These are phyloP conservation scores for Lucifuga dentata DNA, from an alignment of 2,113 vertebrate genomes.

Conservation along the genomic window DNA sequence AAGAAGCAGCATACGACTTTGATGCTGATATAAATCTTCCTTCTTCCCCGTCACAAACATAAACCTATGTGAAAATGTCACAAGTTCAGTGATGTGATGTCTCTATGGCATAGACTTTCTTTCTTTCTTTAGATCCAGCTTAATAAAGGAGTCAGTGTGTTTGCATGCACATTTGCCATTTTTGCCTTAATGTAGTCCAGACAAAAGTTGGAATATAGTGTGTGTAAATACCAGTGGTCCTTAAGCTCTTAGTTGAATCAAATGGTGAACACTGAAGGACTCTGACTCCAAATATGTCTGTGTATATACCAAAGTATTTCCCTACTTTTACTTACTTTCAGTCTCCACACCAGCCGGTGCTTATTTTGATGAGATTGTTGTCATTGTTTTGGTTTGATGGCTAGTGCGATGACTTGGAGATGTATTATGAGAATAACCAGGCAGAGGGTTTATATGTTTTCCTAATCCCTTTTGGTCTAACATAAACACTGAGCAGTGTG, in stretches of 20 bases:
- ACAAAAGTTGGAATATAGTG: no score
- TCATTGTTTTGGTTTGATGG: slow-evolving; percentile 65
- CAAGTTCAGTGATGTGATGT: no score
- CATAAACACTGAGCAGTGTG: slow-evolving; percentile 62
- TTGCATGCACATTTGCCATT: no score
- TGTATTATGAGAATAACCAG: slow-evolving; percentile 58
- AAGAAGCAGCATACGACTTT: no score
- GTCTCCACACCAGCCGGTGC: slow-evolving; percentile 9
- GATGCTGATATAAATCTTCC: no score
- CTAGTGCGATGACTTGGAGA: slow-evolving; percentile 45
- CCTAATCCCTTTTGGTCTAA: slow-evolving; percentile 56
- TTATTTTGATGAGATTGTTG: slow-evolving; percentile 58
- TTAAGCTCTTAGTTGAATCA: slow-evolving; percentile 16
- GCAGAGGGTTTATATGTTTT: slow-evolving; percentile 53
- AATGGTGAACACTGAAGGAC: slow-evolving; percentile 2
- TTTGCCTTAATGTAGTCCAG: no score
- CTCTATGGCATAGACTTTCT: no score
- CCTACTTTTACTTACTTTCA: slow-evolving; percentile 28
- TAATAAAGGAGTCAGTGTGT: no score
- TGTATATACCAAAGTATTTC: slow-evolving; percentile 18
- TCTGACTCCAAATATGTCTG: slow-evolving; percentile 15
- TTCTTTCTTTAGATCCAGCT: no score
- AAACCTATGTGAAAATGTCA: no score
- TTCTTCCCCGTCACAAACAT: no score
- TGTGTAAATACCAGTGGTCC: background rate